Evolutionary conservation across 2,113 vertebrate genomes (phyloP).

Genomic region (Anguilla rostrata): DNA sequence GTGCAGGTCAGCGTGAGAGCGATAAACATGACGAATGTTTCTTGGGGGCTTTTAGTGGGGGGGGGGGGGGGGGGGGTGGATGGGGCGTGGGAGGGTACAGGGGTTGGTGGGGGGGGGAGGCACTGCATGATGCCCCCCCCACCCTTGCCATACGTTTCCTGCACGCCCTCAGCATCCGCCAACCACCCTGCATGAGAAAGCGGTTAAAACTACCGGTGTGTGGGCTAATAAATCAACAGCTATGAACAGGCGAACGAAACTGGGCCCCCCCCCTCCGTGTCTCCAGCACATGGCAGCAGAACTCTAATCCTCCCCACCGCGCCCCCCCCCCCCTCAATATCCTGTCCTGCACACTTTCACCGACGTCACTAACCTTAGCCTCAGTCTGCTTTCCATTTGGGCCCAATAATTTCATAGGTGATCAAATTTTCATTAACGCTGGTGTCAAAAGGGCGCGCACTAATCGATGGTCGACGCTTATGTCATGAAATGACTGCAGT

Average conservation of each 20-base stretch:
- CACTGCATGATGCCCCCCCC: background rate
- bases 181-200: background rate
- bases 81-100: background rate
- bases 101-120: background rate
- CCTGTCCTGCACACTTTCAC: no score
- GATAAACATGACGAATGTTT: no score
- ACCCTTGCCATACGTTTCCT: background rate
- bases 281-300: no score
- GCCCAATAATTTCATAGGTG: no score
- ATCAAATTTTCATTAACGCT: no score
- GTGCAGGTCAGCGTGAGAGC: background rate
- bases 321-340: no score
- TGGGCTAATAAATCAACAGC: background rate
- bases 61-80: no score
- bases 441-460: no score
- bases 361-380: no score
- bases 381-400: no score
- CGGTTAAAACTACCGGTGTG: background rate
- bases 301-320: background rate
- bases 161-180: background rate
- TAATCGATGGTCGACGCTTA: background rate
- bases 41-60: no score
- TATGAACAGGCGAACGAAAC: background rate
- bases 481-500: background rate
- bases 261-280: no score